Evolutionary conservation across 2,113 vertebrate genomes (phyloP), one percentile per base, ranked within the genome.

Genomic region (Oryzias woworae): DNA sequence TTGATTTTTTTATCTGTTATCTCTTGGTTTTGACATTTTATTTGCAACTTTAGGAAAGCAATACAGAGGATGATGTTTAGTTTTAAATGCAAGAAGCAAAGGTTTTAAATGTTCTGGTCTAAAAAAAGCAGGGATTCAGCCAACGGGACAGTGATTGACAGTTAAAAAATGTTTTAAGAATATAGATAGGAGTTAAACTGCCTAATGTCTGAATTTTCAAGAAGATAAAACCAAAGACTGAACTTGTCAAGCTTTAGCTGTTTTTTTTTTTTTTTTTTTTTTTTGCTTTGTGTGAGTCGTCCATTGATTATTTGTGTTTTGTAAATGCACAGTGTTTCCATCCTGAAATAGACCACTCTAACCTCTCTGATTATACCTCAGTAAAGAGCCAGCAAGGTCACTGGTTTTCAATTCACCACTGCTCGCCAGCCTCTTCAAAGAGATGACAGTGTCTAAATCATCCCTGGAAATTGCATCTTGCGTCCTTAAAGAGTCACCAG

Each of bases 291-390:
- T 36, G 36, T 36, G 36, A 70, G 44, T 24, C 59, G 47, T 71
- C 31, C 50, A 55, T 3, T 73, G 53, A 81, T 71, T 73, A 60
- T 64, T 53, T 66, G 49, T 74, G 62, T 61, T 62, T 55, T 63
- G 53, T 53, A 61, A 64, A 58, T 58, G 24, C 69, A 75, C 44
- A 53, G n/a, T 66, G 65, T 81, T 53, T 44, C 64, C 56, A 18
- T 69, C 66, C 58, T 71, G 69, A 77, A 82, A 77, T 69, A 78
- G 60, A 60, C 45, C 68, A 62, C 63, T 73, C 65, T 78, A 79
- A 79, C 76, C 47, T 69, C 64, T 61, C 53, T 66, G 53, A 71
- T 80, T 66, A 77, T 63, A 66, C 75, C 77, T 66, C 22, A 59
- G 64, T 53, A 58, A 45, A 66, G 56, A 62, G 66, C 65, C 65